These are phyloP conservation scores for Drosophila sordidula DNA, from an alignment of 2,888 invertebrate species.

Conservation along the genomic window DNA sequence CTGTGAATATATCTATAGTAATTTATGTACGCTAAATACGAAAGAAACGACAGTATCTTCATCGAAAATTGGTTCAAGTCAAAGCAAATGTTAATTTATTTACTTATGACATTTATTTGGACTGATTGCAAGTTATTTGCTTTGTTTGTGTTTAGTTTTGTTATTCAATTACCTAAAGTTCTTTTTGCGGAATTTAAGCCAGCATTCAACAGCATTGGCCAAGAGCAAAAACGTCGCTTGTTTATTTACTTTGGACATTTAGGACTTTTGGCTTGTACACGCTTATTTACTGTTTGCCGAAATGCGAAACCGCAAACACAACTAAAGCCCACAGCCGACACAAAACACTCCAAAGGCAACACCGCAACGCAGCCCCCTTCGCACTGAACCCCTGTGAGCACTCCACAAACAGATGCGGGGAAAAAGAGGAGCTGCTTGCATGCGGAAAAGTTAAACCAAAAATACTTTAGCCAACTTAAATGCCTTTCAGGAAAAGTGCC, in stretches of 20 bases:
- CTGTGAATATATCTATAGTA: too few relatives aligned
- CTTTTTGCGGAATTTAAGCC: slow-evolving; percentile 36
- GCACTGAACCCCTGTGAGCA: too few relatives aligned
- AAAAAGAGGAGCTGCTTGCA: slow-evolving; percentile 32
- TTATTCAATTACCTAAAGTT: slow-evolving; percentile 65
- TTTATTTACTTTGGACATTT: slow-evolving; percentile 72
- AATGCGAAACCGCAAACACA: slow-evolving; percentile 75
- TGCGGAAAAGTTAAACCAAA: slow-evolving; percentile 62
- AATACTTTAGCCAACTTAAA: slow-evolving; percentile 66
- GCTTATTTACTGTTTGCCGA: slow-evolving; percentile 73
- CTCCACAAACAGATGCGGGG: neutral
- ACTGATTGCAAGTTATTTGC: slow-evolving; percentile 59
- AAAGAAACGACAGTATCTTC: neutral
- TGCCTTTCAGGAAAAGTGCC: slow-evolving; percentile 49
- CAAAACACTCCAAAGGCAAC: slow-evolving; percentile 31
- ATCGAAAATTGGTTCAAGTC: slow-evolving; percentile 8
- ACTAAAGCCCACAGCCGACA: slow-evolving; percentile 34
- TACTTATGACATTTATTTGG: slow-evolving; percentile 41
- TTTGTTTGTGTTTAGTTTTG: slow-evolving; percentile 53
- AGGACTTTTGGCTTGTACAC: slow-evolving; percentile 44
- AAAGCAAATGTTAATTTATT: slow-evolving; percentile 47
- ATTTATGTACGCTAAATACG: neutral
- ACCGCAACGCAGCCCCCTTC: neutral
- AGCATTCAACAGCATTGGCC: slow-evolving; percentile 36
- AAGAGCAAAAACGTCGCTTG: slow-evolving; percentile 42